Percentiles rank a stretch among this genome's conserved stretches.
Conservation (phyloP, 1,140 invertebrate genomes). For the Gonatopus flavifemur region DNA sequence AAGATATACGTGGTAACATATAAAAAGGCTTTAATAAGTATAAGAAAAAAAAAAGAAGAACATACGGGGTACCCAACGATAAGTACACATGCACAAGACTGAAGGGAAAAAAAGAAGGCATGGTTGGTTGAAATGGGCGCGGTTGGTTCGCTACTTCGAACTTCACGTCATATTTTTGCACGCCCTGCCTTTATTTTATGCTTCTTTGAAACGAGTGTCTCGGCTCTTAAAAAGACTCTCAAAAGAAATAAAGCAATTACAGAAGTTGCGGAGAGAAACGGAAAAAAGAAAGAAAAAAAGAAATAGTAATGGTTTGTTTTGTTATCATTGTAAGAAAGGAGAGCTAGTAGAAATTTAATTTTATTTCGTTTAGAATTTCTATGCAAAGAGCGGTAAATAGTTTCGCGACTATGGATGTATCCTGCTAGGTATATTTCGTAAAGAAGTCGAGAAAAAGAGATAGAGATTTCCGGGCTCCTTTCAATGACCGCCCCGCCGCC, state of each 20-base stretch:
- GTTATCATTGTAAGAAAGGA: too few species aligned
- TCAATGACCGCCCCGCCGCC: constrained; percentile 19
- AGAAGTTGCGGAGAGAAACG: constrained; percentile 4
- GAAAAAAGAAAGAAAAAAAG: constrained; percentile 16
- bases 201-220: neutral
- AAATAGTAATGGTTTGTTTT: too few species aligned
- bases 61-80: too few species aligned
- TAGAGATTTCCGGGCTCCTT: constrained; percentile 36
- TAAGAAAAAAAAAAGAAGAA: too few species aligned
- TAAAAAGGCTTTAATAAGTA: too few species aligned
- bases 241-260: neutral
- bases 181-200: neutral
- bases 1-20: constrained; percentile 9
- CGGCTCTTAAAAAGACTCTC: neutral
- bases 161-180: constrained; percentile 4
- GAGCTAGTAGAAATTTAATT: too few species aligned
- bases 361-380: too few species aligned
- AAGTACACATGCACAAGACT: too few species aligned
- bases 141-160: constrained; percentile 11
- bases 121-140: constrained; percentile 12
- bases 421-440: neutral
- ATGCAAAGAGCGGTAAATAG: constrained; percentile 11
- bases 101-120: constrained; percentile 13
- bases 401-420: constrained; percentile 4
- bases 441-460: constrained; percentile 4